Evolutionary conservation across 2,888 invertebrate species (phyloP), one percentile per base, ranked within the genome.

Genomic region (Callimorpha dominula): DNA sequence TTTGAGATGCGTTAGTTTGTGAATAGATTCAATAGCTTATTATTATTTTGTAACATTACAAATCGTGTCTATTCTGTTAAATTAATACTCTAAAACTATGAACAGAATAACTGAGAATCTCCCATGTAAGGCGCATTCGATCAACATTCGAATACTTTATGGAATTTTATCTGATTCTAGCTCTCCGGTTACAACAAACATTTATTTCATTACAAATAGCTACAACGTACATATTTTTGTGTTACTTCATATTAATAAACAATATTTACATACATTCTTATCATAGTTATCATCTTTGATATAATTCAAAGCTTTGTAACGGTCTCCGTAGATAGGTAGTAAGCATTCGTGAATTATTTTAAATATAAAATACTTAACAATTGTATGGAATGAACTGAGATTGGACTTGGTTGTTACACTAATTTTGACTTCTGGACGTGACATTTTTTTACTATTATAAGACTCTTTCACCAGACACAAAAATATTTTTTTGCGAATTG

Each of bases 1-100:
- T 85, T 81, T 68, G 70, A 83, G 75, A 78, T 79, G 70, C 76
- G 81, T 81, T 76, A 80, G 78, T 81, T 83, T 82, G 80, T 80
- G 80, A 84, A 82, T 78, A 81, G 73, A 78, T 70, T 74, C 79
- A 78, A 78, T 74, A 80, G 68, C 72, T 76, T 69, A 71, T 46
- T 73, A 76, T 77, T 70, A 78, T 57, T 77, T 75, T 73, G 72
- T 65, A 72, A 73, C 60, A 62, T 72, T 67, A 63, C 31, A 75
- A 73, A 67, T 20, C 68, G 71, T 75, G 40, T 60, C 49, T 62
- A 11, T 54, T 66, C 67, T 20, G 42, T 46, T 70, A 79, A 71
- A 66, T 31, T 31, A 31, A 31, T 76, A 65, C 49, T 63, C 63
- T 71, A 72, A 75, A 65, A 65, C 70, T 78, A 72, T 78, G 65